Percentiles rank a stretch among this genome's conserved stretches.
Evolutionary conservation across 2,888 invertebrate species (phyloP).

Genomic region (Chloromyia formosa): DNA sequence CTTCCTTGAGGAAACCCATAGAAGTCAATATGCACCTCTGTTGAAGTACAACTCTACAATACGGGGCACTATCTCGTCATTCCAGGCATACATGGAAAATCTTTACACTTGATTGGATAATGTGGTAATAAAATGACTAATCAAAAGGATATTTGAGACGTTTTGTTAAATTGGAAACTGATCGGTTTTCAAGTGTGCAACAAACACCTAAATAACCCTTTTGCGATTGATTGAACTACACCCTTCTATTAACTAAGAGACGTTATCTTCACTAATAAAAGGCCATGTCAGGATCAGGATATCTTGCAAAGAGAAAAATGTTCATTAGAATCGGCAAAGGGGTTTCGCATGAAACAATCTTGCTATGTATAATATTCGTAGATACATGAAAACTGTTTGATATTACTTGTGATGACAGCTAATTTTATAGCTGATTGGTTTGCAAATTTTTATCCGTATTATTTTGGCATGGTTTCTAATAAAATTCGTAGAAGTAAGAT

Average conservation of each 20-base stretch:
- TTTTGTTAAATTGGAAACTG: slow-evolving; percentile 24
- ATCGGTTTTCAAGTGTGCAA: slow-evolving; percentile 20
- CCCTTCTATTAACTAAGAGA: neutral
- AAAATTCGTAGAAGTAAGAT: too few relatives aligned
- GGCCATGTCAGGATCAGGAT: too few relatives aligned
- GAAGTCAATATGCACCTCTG: neutral
- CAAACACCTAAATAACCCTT: neutral
- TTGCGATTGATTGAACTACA: neutral
- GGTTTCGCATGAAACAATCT: too few relatives aligned
- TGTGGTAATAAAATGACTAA: neutral
- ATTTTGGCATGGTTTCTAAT: neutral
- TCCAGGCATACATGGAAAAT: neutral
- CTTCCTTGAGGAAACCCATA: neutral
- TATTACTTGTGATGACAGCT: too few relatives aligned
- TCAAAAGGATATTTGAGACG: slow-evolving; percentile 21
- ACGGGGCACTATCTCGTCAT: neutral
- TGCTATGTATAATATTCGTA: too few relatives aligned
- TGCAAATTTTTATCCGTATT: too few relatives aligned
- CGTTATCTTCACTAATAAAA: too few relatives aligned
- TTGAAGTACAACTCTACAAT: neutral
- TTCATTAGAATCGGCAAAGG: too few relatives aligned
- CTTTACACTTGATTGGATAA: neutral
- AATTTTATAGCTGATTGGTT: too few relatives aligned
- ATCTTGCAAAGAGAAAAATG: too few relatives aligned
- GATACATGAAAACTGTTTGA: too few relatives aligned